Base-by-base conservation (phyloP, 2,797 vertebrate genomes). In the Cacajao melanocephalus region DNA sequence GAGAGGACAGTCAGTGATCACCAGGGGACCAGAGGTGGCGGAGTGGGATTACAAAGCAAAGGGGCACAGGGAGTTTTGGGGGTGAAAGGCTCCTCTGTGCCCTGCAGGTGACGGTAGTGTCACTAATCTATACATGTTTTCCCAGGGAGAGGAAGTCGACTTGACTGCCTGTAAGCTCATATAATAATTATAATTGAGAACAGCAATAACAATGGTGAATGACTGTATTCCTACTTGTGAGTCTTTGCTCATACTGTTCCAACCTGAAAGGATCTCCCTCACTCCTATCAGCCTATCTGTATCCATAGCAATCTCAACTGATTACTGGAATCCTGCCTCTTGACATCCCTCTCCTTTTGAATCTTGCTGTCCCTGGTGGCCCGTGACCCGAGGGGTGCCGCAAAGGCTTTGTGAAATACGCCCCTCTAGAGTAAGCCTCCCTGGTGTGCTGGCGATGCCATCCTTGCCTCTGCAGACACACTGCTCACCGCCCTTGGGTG, bases 321-420 rank as follows among this genome's bases (percentile, higher is more conserved):
- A 44, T 75, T 78, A 39, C 52, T 39, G 19, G n/a, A 88, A 52
- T 61, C 24, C 22, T 22, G 33, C 7, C 17, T 22, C 19, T 82
- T n/a, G 14, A 61, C 26, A 46, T 61, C 17, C 7, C n/a, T 76
- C 57, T 52, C 48, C 22, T 73, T 58, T 46, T 36, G 44, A 24
- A 64, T 6, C 78, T 76, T 2, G 0, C 24, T 64, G 6, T 48
- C 33, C 72, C 46, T 50, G n/a, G 26, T 10, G 10, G 30, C 72
- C 78, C 11, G 1, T 10, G 14, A 39, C 61, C 72, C 0, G 0
- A 80, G n/a, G 44, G 46, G 0, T 26, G 4, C 46, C 13, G 28
- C 7, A 4, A 33, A 72, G 28, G 36, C 57, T 39, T 33, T 4
- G 19, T 3, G 36, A 58, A 44, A 39, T 17, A 52, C 39, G n/a